phyloP scores from a whole-genome alignment of 2,113 vertebrate genomes.

The Gambusia holbrooki region DNA sequence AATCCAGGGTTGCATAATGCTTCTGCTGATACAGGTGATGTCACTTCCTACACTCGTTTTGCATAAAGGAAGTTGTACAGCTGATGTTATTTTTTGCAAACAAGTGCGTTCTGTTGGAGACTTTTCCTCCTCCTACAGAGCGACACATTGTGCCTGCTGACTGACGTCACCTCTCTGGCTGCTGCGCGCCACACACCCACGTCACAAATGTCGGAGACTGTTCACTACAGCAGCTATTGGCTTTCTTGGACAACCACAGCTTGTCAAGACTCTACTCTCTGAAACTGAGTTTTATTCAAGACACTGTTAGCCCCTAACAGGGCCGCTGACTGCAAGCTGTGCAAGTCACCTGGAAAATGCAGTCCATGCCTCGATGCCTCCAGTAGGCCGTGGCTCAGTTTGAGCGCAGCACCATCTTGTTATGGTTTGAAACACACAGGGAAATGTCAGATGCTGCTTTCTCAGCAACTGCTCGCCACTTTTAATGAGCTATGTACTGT shows the following conservation, averaged over 20 bases:
- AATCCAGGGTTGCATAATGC: neutral
- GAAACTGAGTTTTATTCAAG: conserved; percentile 4
- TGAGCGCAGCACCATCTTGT: neutral
- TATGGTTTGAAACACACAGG: neutral
- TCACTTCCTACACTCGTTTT: conserved; percentile 14
- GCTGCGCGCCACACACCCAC: conserved; percentile 25
- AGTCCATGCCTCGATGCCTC: conserved; percentile 19
- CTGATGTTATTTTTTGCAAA: conserved; percentile 18
- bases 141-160: conserved; percentile 27
- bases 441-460: conserved; percentile 4
- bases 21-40: neutral
- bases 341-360: conserved; percentile 17
- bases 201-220: conserved; percentile 15
- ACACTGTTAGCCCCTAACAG: neutral
- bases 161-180: conserved; percentile 37
- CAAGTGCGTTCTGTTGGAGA: conserved; percentile 22
- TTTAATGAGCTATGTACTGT: neutral
- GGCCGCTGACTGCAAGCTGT: conserved; percentile 8
- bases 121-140: conserved; percentile 33
- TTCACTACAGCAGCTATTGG: neutral
- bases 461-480: neutral
- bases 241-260: conserved; percentile 9
- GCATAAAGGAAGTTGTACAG: conserved; percentile 23
- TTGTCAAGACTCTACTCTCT: neutral
- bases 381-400: neutral